A percentile compares a stretch with the other conserved stretches of the same genome.
Conservation (phyloP, 1,140 invertebrate genomes). For the Aphelinus atriplicis region DNA sequence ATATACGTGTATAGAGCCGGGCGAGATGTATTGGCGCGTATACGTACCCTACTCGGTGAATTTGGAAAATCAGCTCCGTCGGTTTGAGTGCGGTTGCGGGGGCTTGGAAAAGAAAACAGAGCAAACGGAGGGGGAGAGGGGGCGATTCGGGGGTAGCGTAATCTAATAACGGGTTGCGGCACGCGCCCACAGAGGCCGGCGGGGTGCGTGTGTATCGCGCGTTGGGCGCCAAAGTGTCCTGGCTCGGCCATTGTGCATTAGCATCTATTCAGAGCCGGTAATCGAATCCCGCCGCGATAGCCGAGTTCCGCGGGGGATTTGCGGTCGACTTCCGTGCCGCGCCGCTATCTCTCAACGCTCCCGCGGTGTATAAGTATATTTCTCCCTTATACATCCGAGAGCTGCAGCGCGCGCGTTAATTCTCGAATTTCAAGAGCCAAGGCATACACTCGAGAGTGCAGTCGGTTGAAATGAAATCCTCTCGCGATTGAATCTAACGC, state of each 20-base stretch:
- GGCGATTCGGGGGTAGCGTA: slow-evolving; percentile 46
- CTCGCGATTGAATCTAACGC: background rate
- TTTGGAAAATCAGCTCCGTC: too few species aligned
- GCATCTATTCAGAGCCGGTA: slow-evolving; percentile 64
- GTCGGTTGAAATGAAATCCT: background rate
- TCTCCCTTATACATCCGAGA: background rate
- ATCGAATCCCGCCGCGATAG: slow-evolving; percentile 65
- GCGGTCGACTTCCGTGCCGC: slow-evolving; percentile 59
- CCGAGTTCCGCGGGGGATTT: slow-evolving; percentile 60
- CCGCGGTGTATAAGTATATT: background rate
- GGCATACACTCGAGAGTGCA: background rate
- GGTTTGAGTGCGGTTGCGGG: too few species aligned
- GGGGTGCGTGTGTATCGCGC: slow-evolving; percentile 18
- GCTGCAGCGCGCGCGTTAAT: background rate
- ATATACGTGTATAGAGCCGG: too few species aligned
- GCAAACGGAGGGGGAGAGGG: slow-evolving; percentile 42
- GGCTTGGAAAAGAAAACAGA: slow-evolving; percentile 23
- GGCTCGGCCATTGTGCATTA: slow-evolving; percentile 63
- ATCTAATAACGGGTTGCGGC: slow-evolving; percentile 62
- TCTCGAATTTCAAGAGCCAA: background rate
- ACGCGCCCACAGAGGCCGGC: slow-evolving; percentile 17
- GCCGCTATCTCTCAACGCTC: too few species aligned
- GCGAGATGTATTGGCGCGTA: too few species aligned
- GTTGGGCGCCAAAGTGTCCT: background rate
- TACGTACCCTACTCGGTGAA: too few species aligned